A percentile compares a stretch with the other conserved stretches of the same genome.
These are phyloP conservation scores for Etia nguti DNA, from an alignment of 2,113 vertebrate species.

Conservation along the genomic window DNA sequence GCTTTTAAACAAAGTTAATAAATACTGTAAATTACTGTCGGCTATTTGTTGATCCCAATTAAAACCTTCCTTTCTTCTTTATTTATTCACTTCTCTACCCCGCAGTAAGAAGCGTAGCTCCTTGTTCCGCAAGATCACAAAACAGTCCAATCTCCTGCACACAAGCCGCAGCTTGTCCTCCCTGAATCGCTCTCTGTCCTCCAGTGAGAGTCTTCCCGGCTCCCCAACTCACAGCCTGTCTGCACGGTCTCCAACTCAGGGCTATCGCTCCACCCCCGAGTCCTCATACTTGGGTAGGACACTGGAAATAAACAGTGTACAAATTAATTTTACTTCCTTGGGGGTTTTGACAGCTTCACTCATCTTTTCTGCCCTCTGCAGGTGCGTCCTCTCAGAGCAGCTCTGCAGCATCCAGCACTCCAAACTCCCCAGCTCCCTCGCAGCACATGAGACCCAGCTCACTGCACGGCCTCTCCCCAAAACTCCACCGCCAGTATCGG, in stretches of 20 bases:
- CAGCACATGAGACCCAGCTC: conserved; percentile 92
- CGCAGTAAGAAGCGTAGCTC: conserved; percentile 85
- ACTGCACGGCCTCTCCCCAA: conserved; percentile 87
- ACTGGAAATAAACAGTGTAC: neutral
- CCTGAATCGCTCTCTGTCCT: conserved; percentile 86
- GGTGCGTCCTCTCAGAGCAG: conserved; percentile 88
- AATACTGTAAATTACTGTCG: neutral
- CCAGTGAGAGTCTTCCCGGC: conserved; percentile 89
- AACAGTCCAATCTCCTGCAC: conserved; percentile 89
- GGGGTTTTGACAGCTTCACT: neutral
- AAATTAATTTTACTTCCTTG: neutral
- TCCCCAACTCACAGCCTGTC: conserved; percentile 88
- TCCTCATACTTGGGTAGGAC: conserved; percentile 77
- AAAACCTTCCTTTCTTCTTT: neutral
- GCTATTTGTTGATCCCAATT: neutral
- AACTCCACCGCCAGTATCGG: conserved; percentile 90
- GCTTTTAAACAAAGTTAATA: neutral
- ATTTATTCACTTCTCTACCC: neutral
- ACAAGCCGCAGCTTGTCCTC: conserved; percentile 88
- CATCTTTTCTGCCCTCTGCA: conserved; percentile 29
- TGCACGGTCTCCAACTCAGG: conserved; percentile 86
- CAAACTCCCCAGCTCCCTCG: conserved; percentile 86
- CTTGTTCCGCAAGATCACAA: conserved; percentile 89
- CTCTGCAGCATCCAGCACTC: conserved; percentile 88
- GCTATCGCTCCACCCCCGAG: conserved; percentile 84